Percentiles rank a stretch among this genome's conserved stretches.
phyloP scores from a whole-genome alignment of 2,888 invertebrate species.

The Epicampocera succincta region DNA sequence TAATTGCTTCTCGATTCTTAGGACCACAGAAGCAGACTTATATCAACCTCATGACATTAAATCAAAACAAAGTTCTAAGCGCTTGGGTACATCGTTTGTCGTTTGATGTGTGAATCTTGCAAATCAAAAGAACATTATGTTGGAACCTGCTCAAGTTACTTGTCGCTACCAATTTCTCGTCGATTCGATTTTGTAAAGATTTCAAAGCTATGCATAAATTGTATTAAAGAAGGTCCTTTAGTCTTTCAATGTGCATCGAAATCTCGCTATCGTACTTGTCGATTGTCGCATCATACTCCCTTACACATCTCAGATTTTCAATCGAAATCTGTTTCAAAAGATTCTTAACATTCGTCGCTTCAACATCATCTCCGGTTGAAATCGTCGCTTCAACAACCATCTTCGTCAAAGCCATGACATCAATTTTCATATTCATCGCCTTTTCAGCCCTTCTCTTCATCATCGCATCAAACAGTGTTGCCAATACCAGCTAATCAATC shows the following conservation, averaged over 20 bases:
- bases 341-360: neutral
- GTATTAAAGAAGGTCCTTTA: conserved; percentile 4
- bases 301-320: neutral
- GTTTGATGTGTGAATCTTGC: no score
- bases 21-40: no score
- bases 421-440: no score
- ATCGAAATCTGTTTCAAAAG: neutral
- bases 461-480: no score
- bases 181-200: conserved; percentile 14
- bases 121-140: no score
- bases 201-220: conserved; percentile 15
- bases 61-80: neutral
- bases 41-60: no score
- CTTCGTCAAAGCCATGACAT: no score
- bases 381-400: neutral
- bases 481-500: neutral
- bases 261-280: conserved; percentile 8
- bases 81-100: conserved; percentile 11
- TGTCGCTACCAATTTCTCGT: conserved; percentile 1
- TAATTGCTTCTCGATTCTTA: no score
- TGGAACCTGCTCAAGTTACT: conserved; percentile 17
- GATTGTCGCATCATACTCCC: conserved; percentile 1
- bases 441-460: no score
- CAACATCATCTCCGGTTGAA: no score
- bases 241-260: no score